Evolutionary conservation across 2,888 invertebrate species (phyloP), one percentile per base, ranked within the genome.

Genomic region (Desoria tigrina): DNA sequence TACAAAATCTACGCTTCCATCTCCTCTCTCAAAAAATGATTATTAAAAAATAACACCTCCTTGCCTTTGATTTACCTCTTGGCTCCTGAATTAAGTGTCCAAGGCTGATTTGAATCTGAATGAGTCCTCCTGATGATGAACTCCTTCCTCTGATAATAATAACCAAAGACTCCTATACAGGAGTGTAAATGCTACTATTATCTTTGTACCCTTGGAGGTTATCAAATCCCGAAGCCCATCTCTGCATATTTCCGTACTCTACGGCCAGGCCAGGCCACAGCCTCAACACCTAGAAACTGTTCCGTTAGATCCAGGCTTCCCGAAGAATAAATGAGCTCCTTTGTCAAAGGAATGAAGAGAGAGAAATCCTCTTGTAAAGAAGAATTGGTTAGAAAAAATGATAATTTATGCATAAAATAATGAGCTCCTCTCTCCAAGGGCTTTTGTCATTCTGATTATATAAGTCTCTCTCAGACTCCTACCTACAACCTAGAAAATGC

Each of bases 401-500:
- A 72, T 74, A 74, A 74, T 74, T 72, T 73, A 74, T 74, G 71
- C 74, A 69, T 68, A 62, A 72, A 67, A 71, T 74, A 74, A 74
- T 74, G 71, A 74, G 74, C 70, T 73, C 51, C 23, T 24, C 27
- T 14, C 23, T 24, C 27, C 55, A 21, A 45, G 45, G 45, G 21
- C 45, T 45, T 45, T 45, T 45, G 45, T 45, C 45, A 45, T 45
- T 45, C 32, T 45, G 45, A 45, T 45, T 45, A 45, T 39, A 16
- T 18, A 45, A 45, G 32, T 32, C 32, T 32, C 32, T 49, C 49
- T 49, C 49, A 49, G 49, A 4, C 49, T 21, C 16, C 4, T 49
- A 11, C 6, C 6, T 32, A 32, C 32, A 7, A 32, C 6, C 32
- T 11, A 32, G 32, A 11, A n/a, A n/a, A n/a, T n/a, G n/a, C n/a